Evolutionary conservation across 35 echinoderm and acorn worm genomes (phyloP), one percentile per base, ranked within the genome.

Genomic region (Strongylocentrotus purpuratus): DNA sequence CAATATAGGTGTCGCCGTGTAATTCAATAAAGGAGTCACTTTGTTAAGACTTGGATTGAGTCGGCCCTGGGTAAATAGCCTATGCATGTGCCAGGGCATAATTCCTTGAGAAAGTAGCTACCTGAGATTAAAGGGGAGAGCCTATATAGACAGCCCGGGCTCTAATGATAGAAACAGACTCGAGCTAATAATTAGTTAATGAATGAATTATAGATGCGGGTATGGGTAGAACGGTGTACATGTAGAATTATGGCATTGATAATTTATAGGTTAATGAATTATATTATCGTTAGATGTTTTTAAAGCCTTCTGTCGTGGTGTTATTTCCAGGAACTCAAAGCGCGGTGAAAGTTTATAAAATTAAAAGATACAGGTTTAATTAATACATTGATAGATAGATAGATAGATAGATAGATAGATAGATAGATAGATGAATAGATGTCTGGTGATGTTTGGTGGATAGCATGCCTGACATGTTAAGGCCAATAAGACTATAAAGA

Each of bases 1-100:
- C 65, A 78, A 78, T 78, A 78, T 78, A 78, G 22, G 65, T 78
- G 65, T 78, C 65, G 22, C 65, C 65, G n/a, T 78, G 65, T 78
- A 78, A 78, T 78, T 78, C 65, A 28, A 78, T 78, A 78, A 78
- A 78, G 65, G 65, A 28, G 22, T 78, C 20, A 78, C 65, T 78
- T 78, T 78, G n/a, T 78, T 78, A 22, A n/a, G 65, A 78, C 65
- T 78, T 78, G 22, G 25, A 78, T 78, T 15, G 20, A n/a, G 65
- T 78, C 20, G 20, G 65, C 7, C 28, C 7, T 28, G 65, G 28
- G 65, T 78, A 78, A 78, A 78, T 78, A 78, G 65, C 65, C 65
- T 78, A 2, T 78, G 25, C 65, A 22, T 8, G 18, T n/a, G 65
- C 65, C 7, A n/a, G 65, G 65, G 65, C 4, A 78, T 55, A 55